Base-by-base conservation (phyloP, 37 sponge, comb jelly and placozoan species). In the Hexactinellida sp. region DNA sequence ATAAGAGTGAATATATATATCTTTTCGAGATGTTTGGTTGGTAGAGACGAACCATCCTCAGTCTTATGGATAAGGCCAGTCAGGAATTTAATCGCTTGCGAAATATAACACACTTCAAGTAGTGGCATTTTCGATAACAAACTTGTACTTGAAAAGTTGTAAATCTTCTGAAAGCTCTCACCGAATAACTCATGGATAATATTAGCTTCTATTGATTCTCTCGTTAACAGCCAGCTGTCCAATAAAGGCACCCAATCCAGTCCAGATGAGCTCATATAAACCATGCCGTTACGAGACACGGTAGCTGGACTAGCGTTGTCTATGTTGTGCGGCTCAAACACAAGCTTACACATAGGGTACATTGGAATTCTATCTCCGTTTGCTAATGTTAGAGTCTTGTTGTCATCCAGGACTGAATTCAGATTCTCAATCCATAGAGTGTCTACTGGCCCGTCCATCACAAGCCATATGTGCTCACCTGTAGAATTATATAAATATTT, bases 391-490 rank as follows among this genome's bases (percentile, higher is more conserved):
- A 98, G 92, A 0, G 95, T 98, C 90, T 95, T 95, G 91, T 98
- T 98, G 86, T 98, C 99, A 38, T 98, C 99, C 87, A 98, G 83
- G 36, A 98, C 99, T 89, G 90, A 91, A 89, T 98, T 98, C 76
- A 98, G 90, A 84, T 98, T 98, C 88, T 98, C 99, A 83, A 98
- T 98, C 99, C 99, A 98, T 37, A 98, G 91, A 7, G 99, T 93
- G 93, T 98, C 99, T 36, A 98, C 99, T 0, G 99, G 99, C 0
- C 99, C 99, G 85, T 98, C 99, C 38, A 98, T 86, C 0, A 95
- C 93, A 23, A 98, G 90, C 99, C 99, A 98, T 5, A 95, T 85
- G 30, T 93, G 91, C 38, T 98, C 96, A 85, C 96, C 89, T 85
- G 32, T 21, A 13, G 54, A 85, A 41, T 28, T 1, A 85, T 35